Evolutionary conservation across 2,113 vertebrate genomes (phyloP), one percentile per base, ranked within the genome.

Genomic region (Ammodytes marinus): DNA sequence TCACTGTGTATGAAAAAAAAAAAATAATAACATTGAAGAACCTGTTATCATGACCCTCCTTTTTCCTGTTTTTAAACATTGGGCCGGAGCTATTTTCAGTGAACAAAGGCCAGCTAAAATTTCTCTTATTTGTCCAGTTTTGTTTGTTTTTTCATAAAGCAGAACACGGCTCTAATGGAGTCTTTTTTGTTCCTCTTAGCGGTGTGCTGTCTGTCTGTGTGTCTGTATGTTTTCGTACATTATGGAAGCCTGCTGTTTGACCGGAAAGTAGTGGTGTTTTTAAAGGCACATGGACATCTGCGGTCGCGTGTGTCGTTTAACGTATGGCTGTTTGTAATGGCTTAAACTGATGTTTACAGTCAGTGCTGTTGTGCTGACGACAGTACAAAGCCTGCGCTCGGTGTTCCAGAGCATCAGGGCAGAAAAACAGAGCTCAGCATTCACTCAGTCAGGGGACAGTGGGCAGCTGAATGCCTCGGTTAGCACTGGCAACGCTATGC

Each of bases 341-440:
- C 11, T 54, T 59, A 76, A 87, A 71, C 45, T 60, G 69, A 69
- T 85, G 79, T 90, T 88, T 89, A 82, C 88, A 35, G 58, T 66
- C 52, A 8, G 67, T 4, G 75, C 58, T 68, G 69, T 86, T 89
- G 63, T 90, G 90, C 89, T 92, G 91, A 93, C 52, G 6, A 52
- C 77, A 81, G 81, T 14, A 82, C 82, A 91, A 89, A 86, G 76
- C 75, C 61, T 57, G 69, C 35, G 0, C 13, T 61, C 91, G 61
- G 72, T 82, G 88, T 93, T 93, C 89, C 83, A 92, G 90, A 88
- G 84, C 74, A 54, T 40, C 70, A 7, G 76, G 45, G 68, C 79
- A 82, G 77, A 87, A 90, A 82, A 80, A 90, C 86, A 76, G 82
- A 83, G 83, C 83, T 88, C 87, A 91, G 88, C 91, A 89, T 91